Base-by-base conservation (phyloP, 2,888 invertebrate genomes). In the Eupithecia inturbata region DNA sequence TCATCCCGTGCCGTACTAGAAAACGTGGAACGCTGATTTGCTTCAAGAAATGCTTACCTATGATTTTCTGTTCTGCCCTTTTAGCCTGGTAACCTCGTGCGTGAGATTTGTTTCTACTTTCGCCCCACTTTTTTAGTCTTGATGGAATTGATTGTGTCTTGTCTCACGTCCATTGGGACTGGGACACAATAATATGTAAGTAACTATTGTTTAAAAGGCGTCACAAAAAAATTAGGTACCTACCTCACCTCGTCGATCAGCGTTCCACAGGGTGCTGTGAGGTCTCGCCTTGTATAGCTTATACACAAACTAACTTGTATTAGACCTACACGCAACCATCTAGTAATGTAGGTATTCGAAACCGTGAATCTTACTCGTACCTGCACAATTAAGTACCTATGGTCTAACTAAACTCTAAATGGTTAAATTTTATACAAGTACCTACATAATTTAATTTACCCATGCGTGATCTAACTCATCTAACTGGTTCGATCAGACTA, bases 291-390 rank as follows among this genome's bases (percentile, higher is more conserved):
- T n/a, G 49, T 49, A 19, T 6, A n/a, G 31, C 5, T n/a, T 6
- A 31, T 31, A 31, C 31, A 31, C 31, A 92, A 92, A 93, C 93
- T 91, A 90, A 92, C 94, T 94, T 94, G 16, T 45, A 19, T 19
- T 45, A 19, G 41, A 19, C 41, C 41, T 45, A 45, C 1, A 36
- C 45, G n/a, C n/a, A 45, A 9, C 7, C n/a, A 45, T n/a, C 19
- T 19, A n/a, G 19, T 45, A 45, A 45, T 6, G 19, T 45, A 45
- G 5, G 3, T 45, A 19, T 45, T 45, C 6, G 45, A 45, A 49
- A 49, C 49, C 49, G n/a, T 49, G 2, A 49, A 49, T 49, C n/a
- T 53, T 22, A 53, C n/a, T 22, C 22, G 49, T 22, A 53, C n/a
- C n/a, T n/a, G n/a, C 22, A 22, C 10, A 53, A 53, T 9, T 22